A percentile compares a stretch with the other conserved stretches of the same genome.
phyloP scores from a whole-genome alignment of 2,888 invertebrate genomes.

The Agrenia bidenticulata region DNA sequence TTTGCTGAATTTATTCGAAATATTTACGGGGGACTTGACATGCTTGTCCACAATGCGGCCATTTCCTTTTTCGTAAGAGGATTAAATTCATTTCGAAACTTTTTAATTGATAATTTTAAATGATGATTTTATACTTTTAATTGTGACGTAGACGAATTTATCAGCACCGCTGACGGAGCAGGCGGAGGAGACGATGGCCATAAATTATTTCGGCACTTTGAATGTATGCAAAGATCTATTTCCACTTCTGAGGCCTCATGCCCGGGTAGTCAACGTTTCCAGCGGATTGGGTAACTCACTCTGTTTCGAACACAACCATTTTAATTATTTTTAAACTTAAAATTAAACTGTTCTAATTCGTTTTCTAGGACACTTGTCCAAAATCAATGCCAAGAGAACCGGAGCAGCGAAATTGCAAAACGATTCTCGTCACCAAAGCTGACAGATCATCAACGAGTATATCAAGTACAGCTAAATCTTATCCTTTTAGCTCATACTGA shows the following conservation, averaged over 20 bases:
- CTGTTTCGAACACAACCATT: too few relatives aligned
- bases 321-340: too few relatives aligned
- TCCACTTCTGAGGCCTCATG: constrained; percentile 69
- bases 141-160: neutral
- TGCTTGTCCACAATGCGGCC: constrained; percentile 75
- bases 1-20: constrained; percentile 64
- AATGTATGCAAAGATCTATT: constrained; percentile 70
- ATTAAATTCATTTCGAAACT: too few relatives aligned
- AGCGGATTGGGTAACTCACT: constrained; percentile 67
- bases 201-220: constrained; percentile 70
- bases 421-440: constrained; percentile 64
- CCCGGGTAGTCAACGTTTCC: constrained; percentile 74
- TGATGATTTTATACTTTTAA: too few relatives aligned
- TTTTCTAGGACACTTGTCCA: constrained; percentile 60
- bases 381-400: constrained; percentile 62
- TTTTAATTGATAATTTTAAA: too few relatives aligned
- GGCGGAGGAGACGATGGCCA: constrained; percentile 68
- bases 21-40: constrained; percentile 66
- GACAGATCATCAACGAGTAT: constrained; percentile 66
- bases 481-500: too few relatives aligned
- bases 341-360: too few relatives aligned
- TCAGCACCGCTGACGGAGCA: constrained; percentile 57
- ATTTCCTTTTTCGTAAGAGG: constrained; percentile 56
- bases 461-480: too few relatives aligned
- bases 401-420: constrained; percentile 57